Evolutionary conservation across 2,113 vertebrate species (phyloP).

Genomic region (Arenaria interpres): DNA sequence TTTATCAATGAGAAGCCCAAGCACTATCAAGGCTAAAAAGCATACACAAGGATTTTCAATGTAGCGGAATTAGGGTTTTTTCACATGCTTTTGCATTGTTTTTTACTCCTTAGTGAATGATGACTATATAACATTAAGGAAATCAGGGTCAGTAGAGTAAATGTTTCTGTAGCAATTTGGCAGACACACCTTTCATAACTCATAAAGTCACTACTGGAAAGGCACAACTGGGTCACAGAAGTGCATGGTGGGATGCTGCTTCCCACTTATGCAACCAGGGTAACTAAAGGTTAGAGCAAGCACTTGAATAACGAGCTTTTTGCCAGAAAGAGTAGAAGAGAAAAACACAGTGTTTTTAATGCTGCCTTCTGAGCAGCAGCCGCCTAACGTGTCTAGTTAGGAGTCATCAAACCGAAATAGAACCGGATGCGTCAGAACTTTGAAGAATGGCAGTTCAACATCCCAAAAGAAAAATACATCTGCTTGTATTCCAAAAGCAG

Average conservation of each 20-base stretch:
- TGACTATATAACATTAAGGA: conserved; percentile 34
- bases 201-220: conserved; percentile 69
- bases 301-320: conserved; percentile 59
- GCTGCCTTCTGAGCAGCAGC: conserved; percentile 46
- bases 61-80: not conserved
- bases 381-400: conserved; percentile 5
- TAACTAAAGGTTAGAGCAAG: conserved; percentile 65
- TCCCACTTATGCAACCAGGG: conserved; percentile 69
- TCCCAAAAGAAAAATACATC: conserved; percentile 34
- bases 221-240: conserved; percentile 73
- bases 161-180: conserved; percentile 69
- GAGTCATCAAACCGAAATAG: conserved; percentile 32
- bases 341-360: conserved; percentile 50
- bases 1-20: conserved; percentile 34
- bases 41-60: not conserved
- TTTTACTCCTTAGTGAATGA: not conserved
- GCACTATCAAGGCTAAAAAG: not conserved
- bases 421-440: conserved; percentile 28
- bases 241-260: conserved; percentile 70
- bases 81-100: not conserved
- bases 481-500: conserved; percentile 49
- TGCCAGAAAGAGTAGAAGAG: conserved; percentile 58
- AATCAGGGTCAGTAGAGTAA: conserved; percentile 74
- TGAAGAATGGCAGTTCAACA: conserved; percentile 46
- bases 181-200: conserved; percentile 72